Evolutionary conservation across 2,888 invertebrate genomes (phyloP), one percentile per base, ranked within the genome.

Genomic region (Callimorpha dominula): DNA sequence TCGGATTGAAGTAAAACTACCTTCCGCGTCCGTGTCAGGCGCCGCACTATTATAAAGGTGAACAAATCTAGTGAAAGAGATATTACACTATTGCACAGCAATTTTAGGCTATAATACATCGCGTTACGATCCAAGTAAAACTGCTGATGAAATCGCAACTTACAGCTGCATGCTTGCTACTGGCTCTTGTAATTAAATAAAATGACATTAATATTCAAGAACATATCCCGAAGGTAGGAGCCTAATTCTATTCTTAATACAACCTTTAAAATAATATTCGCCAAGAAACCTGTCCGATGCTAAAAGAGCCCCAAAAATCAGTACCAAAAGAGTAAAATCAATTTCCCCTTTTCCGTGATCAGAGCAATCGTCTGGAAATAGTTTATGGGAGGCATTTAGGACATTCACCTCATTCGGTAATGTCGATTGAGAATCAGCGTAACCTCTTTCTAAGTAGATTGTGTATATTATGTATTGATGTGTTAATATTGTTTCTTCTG

Each of bases 301-400:
- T 76, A 78, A 81, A 73, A 75, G 81, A 70, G 77, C 68, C 72
- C 80, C 68, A 72, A 83, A 81, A 77, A 73, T 76, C 75, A 74
- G 74, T 72, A 75, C 68, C 49, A 70, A 75, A 76, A 76, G 72
- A 73, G 72, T 75, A 82, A 84, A 84, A 82, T 78, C 82, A 80
- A 83, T 82, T 78, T 67, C 40, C 65, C 75, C 69, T 57, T 77
- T 72, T 71, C 72, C 71, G 65, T 72, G 74, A 77, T 72, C 71
- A 68, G 78, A 67, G 70, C 86, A 87, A 90, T 89, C 82, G 87
- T 79, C 83, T 86, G 91, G 90, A 91, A 92, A 89, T 89, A 86
- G 85, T 90, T 89, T 89, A 91, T 87, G 83, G 85, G 82, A 78
- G 74, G 81, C 86, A 85, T 90, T 91, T 80, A 86, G 86, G 84